Base-by-base conservation (phyloP, 2,113 vertebrate genomes). In the Butorides virescens region DNA sequence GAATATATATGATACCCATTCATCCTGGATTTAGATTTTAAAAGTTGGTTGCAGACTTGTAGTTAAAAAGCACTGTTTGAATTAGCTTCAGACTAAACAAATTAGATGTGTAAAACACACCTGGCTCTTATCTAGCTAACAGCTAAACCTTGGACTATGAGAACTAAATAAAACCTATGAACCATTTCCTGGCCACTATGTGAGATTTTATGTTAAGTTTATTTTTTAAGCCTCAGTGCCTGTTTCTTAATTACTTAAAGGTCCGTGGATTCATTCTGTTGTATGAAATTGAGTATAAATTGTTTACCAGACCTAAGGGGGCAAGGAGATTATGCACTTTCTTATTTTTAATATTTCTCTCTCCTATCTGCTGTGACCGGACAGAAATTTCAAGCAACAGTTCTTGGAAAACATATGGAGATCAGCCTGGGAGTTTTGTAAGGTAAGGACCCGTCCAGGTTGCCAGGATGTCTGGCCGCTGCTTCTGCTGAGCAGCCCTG, bases 41-140 rank as follows among this genome's bases (percentile, higher is more conserved):
- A 68, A 79, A 80, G 71, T 58, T 0, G 13, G 53, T 52, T 67
- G 56, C 42, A 71, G 83, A 10, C 70, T 92, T 19, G n/a, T 37
- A 34, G 85, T 88, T 86, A 84, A 49, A 84, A 95, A 96, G 89
- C 62, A 75, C 92, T 92, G 94, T 96, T 98, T 97, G 93, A 97
- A 89, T 92, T 87, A 93, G 75, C 86, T 50, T 95, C 96, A 99
- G 99, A 99, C 99, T 99, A 99, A 99, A 99, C 98, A 99, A 98
- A 98, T 98, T 95, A 97, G 97, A 98, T 72, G 77, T 95, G 96
- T 92, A 98, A 98, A 98, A 97, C 98, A 98, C 98, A 99, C 99
- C 99, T 99, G 98, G 98, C 97, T 97, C 97, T 99, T 98, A 98
- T 99, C 98, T 98, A 95, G 97, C 97, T 94, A 97, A 98, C 96